These are phyloP conservation scores for Idaea aversata DNA, from an alignment of 2,888 invertebrate genomes.

Conservation along the genomic window DNA sequence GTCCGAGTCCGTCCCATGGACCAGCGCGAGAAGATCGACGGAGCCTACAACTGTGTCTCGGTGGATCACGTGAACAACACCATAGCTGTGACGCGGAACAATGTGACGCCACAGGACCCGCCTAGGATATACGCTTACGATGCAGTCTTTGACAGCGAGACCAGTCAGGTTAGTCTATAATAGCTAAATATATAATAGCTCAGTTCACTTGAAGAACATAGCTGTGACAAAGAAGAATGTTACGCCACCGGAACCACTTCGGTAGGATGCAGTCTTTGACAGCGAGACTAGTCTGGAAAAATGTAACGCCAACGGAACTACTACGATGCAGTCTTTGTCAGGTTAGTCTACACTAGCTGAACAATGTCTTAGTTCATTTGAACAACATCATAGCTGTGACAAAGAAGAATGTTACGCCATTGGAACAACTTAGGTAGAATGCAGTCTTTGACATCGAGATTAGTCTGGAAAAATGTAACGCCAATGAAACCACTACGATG, in stretches of 20 bases:
- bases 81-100: conserved; percentile 88
- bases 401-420: conserved; percentile 84
- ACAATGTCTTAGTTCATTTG: conserved; percentile 86
- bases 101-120: conserved; percentile 85
- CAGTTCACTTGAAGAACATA: background rate
- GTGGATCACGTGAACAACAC: conserved; percentile 89
- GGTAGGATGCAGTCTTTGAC: conserved; percentile 63
- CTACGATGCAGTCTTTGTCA: too few species aligned
- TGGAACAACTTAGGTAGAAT: conserved; percentile 95
- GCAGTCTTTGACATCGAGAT: conserved; percentile 94
- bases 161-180: conserved; percentile 84
- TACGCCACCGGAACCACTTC: too few species aligned
- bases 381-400: conserved; percentile 89
- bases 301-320: too few species aligned
- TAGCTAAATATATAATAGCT: too few species aligned
- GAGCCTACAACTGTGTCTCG: conserved; percentile 86
- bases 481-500: too few species aligned
- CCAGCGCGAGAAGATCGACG: conserved; percentile 88
- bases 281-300: conserved; percentile 86
- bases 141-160: conserved; percentile 92
- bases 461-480: conserved; percentile 75
- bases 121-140: conserved; percentile 97
- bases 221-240: background rate
- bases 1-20: conserved; percentile 97
- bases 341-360: conserved; percentile 28